Percentiles rank a stretch among this genome's conserved stretches.
phyloP scores from a whole-genome alignment of 2,113 vertebrate genomes.

The Panurus biarmicus region DNA sequence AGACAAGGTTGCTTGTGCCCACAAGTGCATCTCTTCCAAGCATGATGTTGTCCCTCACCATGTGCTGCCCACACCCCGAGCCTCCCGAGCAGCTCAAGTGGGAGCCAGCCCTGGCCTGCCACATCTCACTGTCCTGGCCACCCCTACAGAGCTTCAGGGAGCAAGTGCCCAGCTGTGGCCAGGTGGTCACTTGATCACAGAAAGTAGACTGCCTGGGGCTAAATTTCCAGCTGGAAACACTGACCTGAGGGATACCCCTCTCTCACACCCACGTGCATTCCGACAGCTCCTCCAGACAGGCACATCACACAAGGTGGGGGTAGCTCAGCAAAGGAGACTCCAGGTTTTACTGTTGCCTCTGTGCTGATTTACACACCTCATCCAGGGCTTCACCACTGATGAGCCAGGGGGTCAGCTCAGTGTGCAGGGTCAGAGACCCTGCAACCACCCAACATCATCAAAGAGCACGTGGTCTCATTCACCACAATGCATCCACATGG shows the following conservation, averaged over 20 bases:
- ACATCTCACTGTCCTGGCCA: not conserved
- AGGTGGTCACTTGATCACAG: not conserved
- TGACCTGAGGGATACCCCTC: not conserved
- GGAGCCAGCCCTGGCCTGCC: not conserved
- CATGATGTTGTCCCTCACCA: no score
- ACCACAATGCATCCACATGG: accelerated
- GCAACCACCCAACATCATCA: not conserved
- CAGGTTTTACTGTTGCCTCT: not conserved
- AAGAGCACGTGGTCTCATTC: accelerated
- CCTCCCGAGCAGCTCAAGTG: not conserved
- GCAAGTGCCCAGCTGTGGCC: not conserved
- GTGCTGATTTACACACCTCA: not conserved
- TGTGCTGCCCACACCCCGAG: not conserved
- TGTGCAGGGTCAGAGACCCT: not conserved
- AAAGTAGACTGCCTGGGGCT: not conserved
- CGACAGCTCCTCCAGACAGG: accelerated
- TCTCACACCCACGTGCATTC: accelerated
- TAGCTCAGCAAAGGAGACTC: no score
- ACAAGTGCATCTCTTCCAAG: not conserved
- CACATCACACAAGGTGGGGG: no score
- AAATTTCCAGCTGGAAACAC: not conserved
- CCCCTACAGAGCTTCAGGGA: not conserved
- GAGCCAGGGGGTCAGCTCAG: not conserved
- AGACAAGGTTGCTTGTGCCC: not conserved
- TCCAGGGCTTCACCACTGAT: not conserved